Evolutionary conservation across 2,888 invertebrate species (phyloP).

Genomic region (Diabrotica balteata): DNA sequence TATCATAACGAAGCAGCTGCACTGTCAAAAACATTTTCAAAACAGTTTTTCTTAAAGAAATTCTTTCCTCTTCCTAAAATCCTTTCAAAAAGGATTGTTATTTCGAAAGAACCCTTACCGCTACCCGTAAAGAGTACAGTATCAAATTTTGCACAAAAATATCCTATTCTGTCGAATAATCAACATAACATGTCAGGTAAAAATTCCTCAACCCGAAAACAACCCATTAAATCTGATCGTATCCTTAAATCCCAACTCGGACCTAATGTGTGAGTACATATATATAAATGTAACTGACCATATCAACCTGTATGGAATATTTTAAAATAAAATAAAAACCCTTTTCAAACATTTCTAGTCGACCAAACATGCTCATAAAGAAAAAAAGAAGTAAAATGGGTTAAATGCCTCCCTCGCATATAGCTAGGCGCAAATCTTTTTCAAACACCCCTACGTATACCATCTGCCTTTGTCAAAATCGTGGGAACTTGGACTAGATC

Average conservation of each 20-base stretch:
- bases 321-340: slow-evolving; percentile 29
- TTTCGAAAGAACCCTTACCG: slow-evolving; percentile 22
- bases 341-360: slow-evolving; percentile 27
- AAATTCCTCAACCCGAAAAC: slow-evolving; percentile 35
- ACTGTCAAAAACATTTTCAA: slow-evolving; percentile 9
- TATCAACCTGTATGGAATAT: slow-evolving; percentile 37
- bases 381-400: slow-evolving; percentile 43
- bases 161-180: slow-evolving; percentile 23
- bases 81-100: slow-evolving; percentile 31
- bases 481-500: slow-evolving; percentile 71
- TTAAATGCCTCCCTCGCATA: slow-evolving; percentile 38
- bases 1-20: slow-evolving; percentile 4
- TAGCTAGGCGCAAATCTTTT: slow-evolving; percentile 47
- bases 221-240: slow-evolving; percentile 19
- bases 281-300: slow-evolving; percentile 39
- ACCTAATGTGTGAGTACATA: not conserved
- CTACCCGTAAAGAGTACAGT: slow-evolving; percentile 30
- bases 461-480: slow-evolving; percentile 59
- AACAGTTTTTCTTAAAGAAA: slow-evolving; percentile 3
- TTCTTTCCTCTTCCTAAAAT: slow-evolving; percentile 13
- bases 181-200: slow-evolving; percentile 30
- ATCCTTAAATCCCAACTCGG: not conserved
- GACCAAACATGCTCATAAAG: slow-evolving; percentile 32
- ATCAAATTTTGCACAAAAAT: slow-evolving; percentile 36
- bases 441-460: slow-evolving; percentile 58